phyloP scores from a whole-genome alignment of 1,140 invertebrate species.

The Drosophila ananassae region DNA sequence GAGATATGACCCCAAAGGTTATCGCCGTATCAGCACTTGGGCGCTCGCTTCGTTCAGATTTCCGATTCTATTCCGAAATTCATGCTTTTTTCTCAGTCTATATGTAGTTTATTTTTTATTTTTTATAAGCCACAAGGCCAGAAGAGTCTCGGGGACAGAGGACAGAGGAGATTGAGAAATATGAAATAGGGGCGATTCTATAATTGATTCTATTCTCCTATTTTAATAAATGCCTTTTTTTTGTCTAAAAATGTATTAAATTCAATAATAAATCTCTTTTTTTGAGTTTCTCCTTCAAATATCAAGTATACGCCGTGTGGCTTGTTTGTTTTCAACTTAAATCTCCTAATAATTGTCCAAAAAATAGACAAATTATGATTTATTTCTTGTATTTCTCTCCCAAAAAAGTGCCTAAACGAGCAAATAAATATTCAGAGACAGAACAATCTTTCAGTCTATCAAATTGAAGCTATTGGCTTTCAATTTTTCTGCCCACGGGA shows the following conservation, averaged over 20 bases:
- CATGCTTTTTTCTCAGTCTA: too few relatives aligned
- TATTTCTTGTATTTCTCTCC: too few relatives aligned
- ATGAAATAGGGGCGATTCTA: not conserved
- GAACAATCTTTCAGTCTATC: conserved; percentile 25
- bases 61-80: not conserved
- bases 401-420: not conserved
- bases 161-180: not conserved
- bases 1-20: conserved; percentile 35
- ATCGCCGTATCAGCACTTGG: conserved; percentile 23
- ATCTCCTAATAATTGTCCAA: too few relatives aligned
- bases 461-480: conserved; percentile 40
- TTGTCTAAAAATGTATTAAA: too few relatives aligned
- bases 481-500: conserved; percentile 32
- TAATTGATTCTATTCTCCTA: too few relatives aligned
- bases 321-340: too few relatives aligned
- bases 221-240: too few relatives aligned
- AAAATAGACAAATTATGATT: too few relatives aligned
- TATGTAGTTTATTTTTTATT: too few relatives aligned
- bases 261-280: too few relatives aligned
- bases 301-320: too few relatives aligned
- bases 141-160: not conserved
- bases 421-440: conserved; percentile 13
- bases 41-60: conserved; percentile 12
- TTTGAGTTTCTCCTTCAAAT: too few relatives aligned
- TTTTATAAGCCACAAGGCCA: conserved; percentile 1